Percentiles rank a stretch among this genome's conserved stretches.
These are phyloP conservation scores for Gallinago paraguaiae DNA, from an alignment of 2,113 vertebrate species.

Conservation along the genomic window DNA sequence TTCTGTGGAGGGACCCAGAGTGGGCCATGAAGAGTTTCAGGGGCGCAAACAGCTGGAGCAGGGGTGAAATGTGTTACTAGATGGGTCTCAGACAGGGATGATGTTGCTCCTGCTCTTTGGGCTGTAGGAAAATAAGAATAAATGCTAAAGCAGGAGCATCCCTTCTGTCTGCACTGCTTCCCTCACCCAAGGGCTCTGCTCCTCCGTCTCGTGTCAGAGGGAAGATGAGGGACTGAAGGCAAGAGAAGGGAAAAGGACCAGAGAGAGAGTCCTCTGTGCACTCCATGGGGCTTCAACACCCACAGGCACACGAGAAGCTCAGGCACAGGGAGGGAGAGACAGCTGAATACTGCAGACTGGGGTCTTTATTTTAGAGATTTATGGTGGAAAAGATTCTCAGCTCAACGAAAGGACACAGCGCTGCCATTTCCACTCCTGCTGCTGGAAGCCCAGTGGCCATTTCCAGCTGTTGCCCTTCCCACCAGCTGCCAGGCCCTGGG, in stretches of 20 bases:
- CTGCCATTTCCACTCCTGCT: background rate
- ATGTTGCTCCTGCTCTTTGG: background rate
- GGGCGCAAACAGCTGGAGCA: background rate
- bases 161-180: background rate
- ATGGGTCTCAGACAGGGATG: background rate
- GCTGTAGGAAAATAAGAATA: background rate
- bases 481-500: background rate
- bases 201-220: background rate
- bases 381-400: rapidly evolving
- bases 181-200: background rate
- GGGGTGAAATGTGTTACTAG: background rate
- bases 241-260: background rate
- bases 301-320: background rate
- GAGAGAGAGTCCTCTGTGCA: background rate
- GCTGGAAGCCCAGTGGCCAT: background rate
- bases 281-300: rapidly evolving
- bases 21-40: background rate
- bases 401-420: rapidly evolving
- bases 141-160: background rate
- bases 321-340: no score
- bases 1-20: background rate
- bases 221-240: background rate
- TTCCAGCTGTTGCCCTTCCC: conserved; percentile 33
- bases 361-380: background rate
- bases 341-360: rapidly evolving